Evolutionary conservation across 1,140 invertebrate genomes (phyloP).

Genomic region (Papilio helenus): DNA sequence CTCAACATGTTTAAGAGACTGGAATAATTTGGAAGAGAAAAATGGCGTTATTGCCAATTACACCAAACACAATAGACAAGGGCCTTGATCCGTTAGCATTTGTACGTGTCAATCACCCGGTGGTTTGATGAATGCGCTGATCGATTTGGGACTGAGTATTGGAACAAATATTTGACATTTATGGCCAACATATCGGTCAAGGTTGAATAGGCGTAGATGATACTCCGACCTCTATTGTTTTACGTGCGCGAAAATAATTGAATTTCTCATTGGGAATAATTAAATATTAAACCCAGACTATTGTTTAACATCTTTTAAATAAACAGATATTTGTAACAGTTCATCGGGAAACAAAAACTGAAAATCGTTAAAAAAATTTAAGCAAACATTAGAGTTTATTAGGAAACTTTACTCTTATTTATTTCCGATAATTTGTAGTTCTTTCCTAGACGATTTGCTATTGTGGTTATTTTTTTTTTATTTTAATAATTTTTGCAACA

Average conservation of each 20-base stretch:
- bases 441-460: too few relatives aligned
- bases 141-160: slow-evolving; percentile 48
- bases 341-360: too few relatives aligned
- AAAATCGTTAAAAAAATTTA: too few relatives aligned
- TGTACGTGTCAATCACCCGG: slow-evolving; percentile 65
- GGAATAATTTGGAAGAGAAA: background rate
- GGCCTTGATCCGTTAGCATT: slow-evolving; percentile 72
- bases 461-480: too few relatives aligned
- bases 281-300: background rate
- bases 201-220: slow-evolving; percentile 51
- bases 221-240: slow-evolving; percentile 27
- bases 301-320: background rate
- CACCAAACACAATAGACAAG: slow-evolving; percentile 47
- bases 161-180: slow-evolving; percentile 66
- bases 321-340: too few relatives aligned
- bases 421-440: too few relatives aligned
- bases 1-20: too few relatives aligned
- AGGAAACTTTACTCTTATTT: background rate
- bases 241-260: background rate
- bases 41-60: slow-evolving; percentile 27
- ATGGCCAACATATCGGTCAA: slow-evolving; percentile 65
- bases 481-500: too few relatives aligned
- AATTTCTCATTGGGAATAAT: background rate
- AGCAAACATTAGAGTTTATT: background rate
- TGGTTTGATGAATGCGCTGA: slow-evolving; percentile 54